Evolutionary conservation across 2,113 vertebrate species (phyloP), one percentile per base, ranked within the genome.

Genomic region (Murina feae): DNA sequence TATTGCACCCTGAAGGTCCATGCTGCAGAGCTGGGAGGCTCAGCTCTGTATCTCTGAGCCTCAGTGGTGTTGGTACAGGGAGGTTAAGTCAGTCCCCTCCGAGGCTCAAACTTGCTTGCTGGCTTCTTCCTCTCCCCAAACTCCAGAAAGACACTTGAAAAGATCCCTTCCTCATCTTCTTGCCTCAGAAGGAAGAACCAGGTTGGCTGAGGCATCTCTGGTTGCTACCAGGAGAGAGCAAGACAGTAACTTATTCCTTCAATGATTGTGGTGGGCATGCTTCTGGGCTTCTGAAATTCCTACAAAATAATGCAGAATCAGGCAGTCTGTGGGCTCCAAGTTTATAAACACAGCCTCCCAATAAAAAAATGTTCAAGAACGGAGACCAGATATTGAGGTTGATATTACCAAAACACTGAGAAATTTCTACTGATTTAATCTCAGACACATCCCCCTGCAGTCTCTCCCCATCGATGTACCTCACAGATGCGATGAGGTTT

Each of bases 1-100:
- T 18, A 4, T 14, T 90, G 66, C 11, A 53, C 32, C 17, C 30
- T 71, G 60, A 69, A 60, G 51, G 32, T 60, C 21, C 5, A 2
- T 8, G 30, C 39, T 0, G 0, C 0, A 8, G 95, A 93, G 35
- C 25, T 5, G 44, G 35, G 2, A 4, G 21, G 2, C n/a, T 0
- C 60, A 3, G 42, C 49, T 2, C 0, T 4, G 7, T 42, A 21
- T 25, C 13, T n/a, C 68, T 49, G 20, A 1, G 16, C n/a, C 16
- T 1, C 5, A 13, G 30, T 0, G 1, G 60, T 16, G 0, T 10
- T 25, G 17, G 8, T 37, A 44, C 20, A 7, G 51, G 35, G 2
- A 4, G 16, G 4, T 28, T 0, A 7, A n/a, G 28, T 20, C 53
- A 13, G 30, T 12, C 30, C 5, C 58, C 10, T 18, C 68, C 23